Percentiles rank a stretch among this genome's conserved stretches.
Conservation (phyloP, 2,888 invertebrate genomes). For the Punctoribates punctum region DNA sequence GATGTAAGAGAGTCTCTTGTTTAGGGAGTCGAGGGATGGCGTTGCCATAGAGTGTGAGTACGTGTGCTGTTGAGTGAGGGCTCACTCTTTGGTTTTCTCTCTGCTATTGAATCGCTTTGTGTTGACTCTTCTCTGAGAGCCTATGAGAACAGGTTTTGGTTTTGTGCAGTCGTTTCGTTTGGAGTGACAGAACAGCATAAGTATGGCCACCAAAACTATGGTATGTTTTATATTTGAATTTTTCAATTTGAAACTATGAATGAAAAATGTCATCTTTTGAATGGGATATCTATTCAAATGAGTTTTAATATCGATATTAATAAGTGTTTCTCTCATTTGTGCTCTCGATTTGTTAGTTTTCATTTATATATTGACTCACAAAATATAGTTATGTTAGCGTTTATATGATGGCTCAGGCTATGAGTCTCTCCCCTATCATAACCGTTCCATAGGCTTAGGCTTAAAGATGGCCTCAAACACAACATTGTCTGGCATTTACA, state of each 20-base stretch:
- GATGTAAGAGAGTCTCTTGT: too few relatives aligned
- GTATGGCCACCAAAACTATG: neutral
- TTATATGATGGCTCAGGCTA: neutral
- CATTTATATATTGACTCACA: neutral
- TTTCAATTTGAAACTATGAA: neutral
- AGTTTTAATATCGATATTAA: neutral
- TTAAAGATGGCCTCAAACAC: neutral
- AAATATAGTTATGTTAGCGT: neutral
- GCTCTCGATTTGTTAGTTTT: neutral
- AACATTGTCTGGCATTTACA: neutral
- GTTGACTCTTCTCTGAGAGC: too few relatives aligned
- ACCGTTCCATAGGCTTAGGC: neutral
- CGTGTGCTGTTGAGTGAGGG: too few relatives aligned
- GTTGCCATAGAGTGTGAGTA: too few relatives aligned
- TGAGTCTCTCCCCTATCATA: neutral
- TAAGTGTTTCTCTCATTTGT: neutral
- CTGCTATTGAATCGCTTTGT: too few relatives aligned
- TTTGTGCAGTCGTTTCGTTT: neutral
- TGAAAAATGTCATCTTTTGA: constrained; percentile 14
- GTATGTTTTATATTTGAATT: neutral
- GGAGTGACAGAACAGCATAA: neutral
- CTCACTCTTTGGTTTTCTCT: too few relatives aligned
- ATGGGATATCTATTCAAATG: neutral
- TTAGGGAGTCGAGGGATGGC: too few relatives aligned
- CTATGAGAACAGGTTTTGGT: too few relatives aligned